Base-by-base conservation (phyloP, 1,140 invertebrate species). In the Drosophila teissieri region DNA sequence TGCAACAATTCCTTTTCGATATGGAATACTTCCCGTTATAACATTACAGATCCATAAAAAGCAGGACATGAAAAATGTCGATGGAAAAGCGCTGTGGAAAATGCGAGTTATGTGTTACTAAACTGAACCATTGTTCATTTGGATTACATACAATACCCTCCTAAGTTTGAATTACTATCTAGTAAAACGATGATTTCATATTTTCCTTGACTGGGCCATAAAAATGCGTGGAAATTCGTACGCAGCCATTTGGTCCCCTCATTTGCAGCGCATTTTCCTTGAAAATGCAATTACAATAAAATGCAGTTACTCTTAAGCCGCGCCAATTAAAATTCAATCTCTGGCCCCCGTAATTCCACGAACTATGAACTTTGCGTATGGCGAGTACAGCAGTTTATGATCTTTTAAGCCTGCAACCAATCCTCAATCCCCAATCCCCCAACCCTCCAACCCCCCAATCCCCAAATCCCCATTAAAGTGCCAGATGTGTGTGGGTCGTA, bases 11-110 rank as follows among this genome's bases (percentile, higher is more conserved):
- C 37, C 37, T 46, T 46, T 8, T 12, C 34, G n/a, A 78, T 84
- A 77, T 73, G 48, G 57, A 64, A 78, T 74, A 83, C 78, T 78
- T 75, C 22, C 49, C 42, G 53, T 63, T 63, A 56, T 67, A 67
- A 78, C 73, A 37, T 36, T 45, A 34, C 39, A 48, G 24, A 3
- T 12, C 34, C 15, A 12, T 4, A 11, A 0, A 14, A 10, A 5
- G 17, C 34, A 51, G 15, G 19, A 19, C 19, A 19, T 34, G 4
- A 11, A 11, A 15, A 6, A 15, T 24, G 24, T 4, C 24, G 24
- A 24, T 4, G 4, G 4, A 24, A 4, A 4, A 24, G 5, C 0
- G 24, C 24, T 4, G 4, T 24, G 24, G 4, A 24, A 24, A 24
- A 24, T 24, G 24, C 24, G 4, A 22, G 22, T 22, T 22, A 22